phyloP scores from a whole-genome alignment of 2,113 vertebrate genomes.

The Pogonocichla stellata region DNA sequence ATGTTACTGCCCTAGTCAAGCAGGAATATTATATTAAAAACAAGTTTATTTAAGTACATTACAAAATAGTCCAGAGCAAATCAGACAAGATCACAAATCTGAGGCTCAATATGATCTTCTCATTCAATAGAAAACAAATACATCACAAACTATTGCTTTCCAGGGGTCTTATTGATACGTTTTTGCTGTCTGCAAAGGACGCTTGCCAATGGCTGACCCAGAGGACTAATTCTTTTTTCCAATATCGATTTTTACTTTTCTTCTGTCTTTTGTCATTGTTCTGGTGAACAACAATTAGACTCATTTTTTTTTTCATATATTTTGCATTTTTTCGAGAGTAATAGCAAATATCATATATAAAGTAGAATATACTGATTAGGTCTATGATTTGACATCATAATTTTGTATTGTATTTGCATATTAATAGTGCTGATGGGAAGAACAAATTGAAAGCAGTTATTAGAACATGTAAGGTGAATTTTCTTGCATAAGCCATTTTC shows the following conservation, averaged over 20 bases:
- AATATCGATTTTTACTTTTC: neutral
- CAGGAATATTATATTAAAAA: neutral
- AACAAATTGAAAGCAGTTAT: constrained; percentile 43
- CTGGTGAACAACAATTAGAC: neutral
- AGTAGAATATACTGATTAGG: neutral
- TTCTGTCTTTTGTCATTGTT: neutral
- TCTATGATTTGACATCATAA: constrained; percentile 16
- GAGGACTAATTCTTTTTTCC: neutral
- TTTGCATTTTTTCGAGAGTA: neutral
- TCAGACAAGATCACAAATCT: neutral
- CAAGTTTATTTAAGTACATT: neutral
- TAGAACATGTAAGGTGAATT: constrained; percentile 37
- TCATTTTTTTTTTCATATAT: neutral
- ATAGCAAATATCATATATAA: neutral
- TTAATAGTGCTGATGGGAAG: constrained; percentile 35
- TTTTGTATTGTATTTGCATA: neutral
- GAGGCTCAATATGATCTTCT: neutral
- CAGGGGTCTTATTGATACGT: neutral
- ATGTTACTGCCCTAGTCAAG: neutral
- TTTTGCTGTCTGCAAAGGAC: neutral
- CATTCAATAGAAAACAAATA: neutral
- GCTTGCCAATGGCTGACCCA: neutral
- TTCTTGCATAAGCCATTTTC: constrained; percentile 42
- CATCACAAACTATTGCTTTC: neutral
- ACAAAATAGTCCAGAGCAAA: neutral